Evolutionary conservation across 2,888 invertebrate species (phyloP), one percentile per base, ranked within the genome.

Genomic region (Alentia gelatinosa): DNA sequence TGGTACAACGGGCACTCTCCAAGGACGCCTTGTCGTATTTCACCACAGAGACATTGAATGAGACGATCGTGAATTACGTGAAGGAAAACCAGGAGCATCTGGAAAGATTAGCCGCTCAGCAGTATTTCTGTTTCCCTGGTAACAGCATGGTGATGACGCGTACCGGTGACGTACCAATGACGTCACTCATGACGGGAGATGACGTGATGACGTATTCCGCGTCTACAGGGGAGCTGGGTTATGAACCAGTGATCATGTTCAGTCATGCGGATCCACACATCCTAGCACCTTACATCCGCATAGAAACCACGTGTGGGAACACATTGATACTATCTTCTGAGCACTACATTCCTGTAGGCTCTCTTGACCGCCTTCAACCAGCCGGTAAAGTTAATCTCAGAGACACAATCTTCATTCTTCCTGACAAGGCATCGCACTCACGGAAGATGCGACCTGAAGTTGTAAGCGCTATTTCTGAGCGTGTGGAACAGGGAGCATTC

Each of bases 101-200:
- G 93, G 92, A 68, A 91, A 92, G 30, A 75, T 40, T 47, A 91
- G 91, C 39, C 91, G 92, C 4, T 89, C 92, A n/a, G 93, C 93
- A 23, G 91, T 91, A 39, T 35, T 91, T 40, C 63, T 68, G 68
- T 26, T 68, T 30, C 68, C 68, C 68, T 12, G 68, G 30, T 30
- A 30, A 68, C n/a, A 30, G 4, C 26, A 15, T 68, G 1, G 68
- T 68, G 30, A 68, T 30, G 30, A 68, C 68, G 12, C 68, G 30
- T 26, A 26, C n/a, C 15, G 68, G 68, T 26, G 26, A 3, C 30
- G 26, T n/a, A 12, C 1, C 1, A 12, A 68, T 68, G 68, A 30
- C 26, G 30, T 68, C 68, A 26, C 68, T 68, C 12, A 68, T 68
- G 68, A 30, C 68, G 26, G 68, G 68, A n/a, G 68, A 68, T 12